Conservation (phyloP, 2,113 vertebrate species). For the Vulpes vulpes region DNA sequence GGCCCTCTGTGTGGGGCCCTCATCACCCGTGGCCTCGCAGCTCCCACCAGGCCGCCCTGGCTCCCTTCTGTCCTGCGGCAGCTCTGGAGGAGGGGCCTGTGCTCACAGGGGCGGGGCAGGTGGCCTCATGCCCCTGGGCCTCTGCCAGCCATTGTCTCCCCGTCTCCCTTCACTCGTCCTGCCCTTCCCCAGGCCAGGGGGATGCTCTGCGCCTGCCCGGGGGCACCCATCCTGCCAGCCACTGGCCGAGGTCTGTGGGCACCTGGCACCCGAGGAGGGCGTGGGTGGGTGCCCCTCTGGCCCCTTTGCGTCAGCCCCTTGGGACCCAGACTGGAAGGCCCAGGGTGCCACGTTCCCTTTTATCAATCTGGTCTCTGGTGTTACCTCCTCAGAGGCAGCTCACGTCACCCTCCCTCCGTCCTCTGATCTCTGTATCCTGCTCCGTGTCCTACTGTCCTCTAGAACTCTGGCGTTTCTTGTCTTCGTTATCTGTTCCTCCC, state of each 20-base stretch:
- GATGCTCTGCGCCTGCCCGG: not conserved
- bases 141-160: not conserved
- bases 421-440: not conserved
- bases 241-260: not conserved
- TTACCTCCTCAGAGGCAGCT: not conserved
- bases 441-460: not conserved
- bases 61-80: not conserved
- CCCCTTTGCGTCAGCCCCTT: not conserved
- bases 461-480: not conserved
- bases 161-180: accelerated
- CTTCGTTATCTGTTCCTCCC: not conserved
- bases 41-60: not conserved
- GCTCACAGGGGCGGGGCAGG: not conserved
- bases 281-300: not conserved
- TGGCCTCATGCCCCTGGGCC: not conserved
- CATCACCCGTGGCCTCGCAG: not conserved
- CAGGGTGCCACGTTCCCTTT: not conserved
- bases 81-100: not conserved
- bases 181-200: not conserved
- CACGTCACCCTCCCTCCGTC: not conserved
- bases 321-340: not conserved
- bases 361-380: not conserved
- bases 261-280: not conserved
- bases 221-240: not conserved
- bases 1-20: not conserved